Evolutionary conservation across 2,888 invertebrate genomes (phyloP), one percentile per base, ranked within the genome.

Genomic region (Polydrusus tereticollis): DNA sequence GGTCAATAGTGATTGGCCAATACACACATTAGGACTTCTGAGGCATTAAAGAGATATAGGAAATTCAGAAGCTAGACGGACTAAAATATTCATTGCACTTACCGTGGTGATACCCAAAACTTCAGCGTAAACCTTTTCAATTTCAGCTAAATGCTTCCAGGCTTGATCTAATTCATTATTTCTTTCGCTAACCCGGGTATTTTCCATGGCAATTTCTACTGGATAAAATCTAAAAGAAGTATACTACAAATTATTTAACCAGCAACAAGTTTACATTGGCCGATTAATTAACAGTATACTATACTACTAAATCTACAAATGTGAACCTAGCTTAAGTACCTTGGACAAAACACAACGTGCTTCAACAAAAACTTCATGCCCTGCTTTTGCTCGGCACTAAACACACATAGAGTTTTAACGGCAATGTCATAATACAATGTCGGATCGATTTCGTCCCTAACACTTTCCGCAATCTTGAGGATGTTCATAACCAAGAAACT

Each of bases 391-490:
- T 91, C 89, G 0, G 86, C 85, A 73, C 89, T 88, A 76, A 91
- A 86, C 68, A 90, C 87, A 74, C 89, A 89, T 69, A 91, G 86
- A 55, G 89, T 86, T 82, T 90, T 92, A 70, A 88, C 90, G 7
- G 90, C 88, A 45, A 90, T 83, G 60, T 86, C 84, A 78, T 89
- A 90, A 58, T 88, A 82, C n/a, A 87, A 73, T 26, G 88, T 87
- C 76, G 89, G 89, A 64, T 87, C 86, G 1, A 88, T 78, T 36
- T 86, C 69, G n/a, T 77, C 75, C 63, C 79, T 82, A n/a, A 83
- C 76, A 3, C 69, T 43, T 12, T 82, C 77, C 1, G 83, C 85
- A 38, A 88, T 80, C 80, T 86, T 88, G 26, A 90, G 80, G 66
- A 88, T 82, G 79, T 87, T 87, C 78, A 87, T 87, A 6, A 90